Percentiles rank a stretch among this genome's conserved stretches.
These are phyloP conservation scores for Mycetomoellerius zeteki DNA, from an alignment of 1,140 invertebrate genomes.

Conservation along the genomic window DNA sequence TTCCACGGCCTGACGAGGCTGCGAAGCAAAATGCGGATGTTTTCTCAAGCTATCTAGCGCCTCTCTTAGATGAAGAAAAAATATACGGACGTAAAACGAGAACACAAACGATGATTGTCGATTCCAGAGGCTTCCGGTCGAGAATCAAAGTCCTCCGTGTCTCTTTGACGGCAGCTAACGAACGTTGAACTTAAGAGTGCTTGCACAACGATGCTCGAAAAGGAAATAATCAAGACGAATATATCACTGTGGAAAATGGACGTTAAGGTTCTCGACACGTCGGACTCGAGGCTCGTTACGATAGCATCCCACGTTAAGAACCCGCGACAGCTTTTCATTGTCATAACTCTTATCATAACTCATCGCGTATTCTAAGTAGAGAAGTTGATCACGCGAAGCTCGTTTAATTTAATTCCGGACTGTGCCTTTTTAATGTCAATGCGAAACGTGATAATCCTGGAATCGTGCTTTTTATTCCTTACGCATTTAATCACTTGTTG, in stretches of 20 bases:
- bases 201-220: background rate
- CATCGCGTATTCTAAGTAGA: background rate
- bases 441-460: slow-evolving; percentile 4
- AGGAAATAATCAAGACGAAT: slow-evolving; percentile 47
- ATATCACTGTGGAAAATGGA: slow-evolving; percentile 16
- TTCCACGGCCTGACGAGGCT: slow-evolving; percentile 1
- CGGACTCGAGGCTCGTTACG: slow-evolving; percentile 8
- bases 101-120: slow-evolving; percentile 46
- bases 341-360: slow-evolving; percentile 20
- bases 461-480: background rate
- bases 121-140: slow-evolving; percentile 24
- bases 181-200: slow-evolving; percentile 38
- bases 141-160: slow-evolving; percentile 54
- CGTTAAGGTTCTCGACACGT: slow-evolving; percentile 33
- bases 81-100: slow-evolving; percentile 33
- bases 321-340: background rate
- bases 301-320: slow-evolving; percentile 21
- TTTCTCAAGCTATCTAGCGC: slow-evolving; percentile 5
- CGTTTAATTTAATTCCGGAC: slow-evolving; percentile 1
- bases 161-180: slow-evolving; percentile 50
- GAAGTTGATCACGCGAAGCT: slow-evolving; percentile 16
- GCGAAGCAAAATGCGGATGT: slow-evolving; percentile 1
- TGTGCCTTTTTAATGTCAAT: slow-evolving; percentile 1
- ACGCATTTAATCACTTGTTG: slow-evolving; percentile 22
- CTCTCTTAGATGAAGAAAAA: slow-evolving; percentile 19